A percentile compares a stretch with the other conserved stretches of the same genome.
Conservation (phyloP, 2,113 vertebrate genomes). For the Pelvicachromis taeniatus region DNA sequence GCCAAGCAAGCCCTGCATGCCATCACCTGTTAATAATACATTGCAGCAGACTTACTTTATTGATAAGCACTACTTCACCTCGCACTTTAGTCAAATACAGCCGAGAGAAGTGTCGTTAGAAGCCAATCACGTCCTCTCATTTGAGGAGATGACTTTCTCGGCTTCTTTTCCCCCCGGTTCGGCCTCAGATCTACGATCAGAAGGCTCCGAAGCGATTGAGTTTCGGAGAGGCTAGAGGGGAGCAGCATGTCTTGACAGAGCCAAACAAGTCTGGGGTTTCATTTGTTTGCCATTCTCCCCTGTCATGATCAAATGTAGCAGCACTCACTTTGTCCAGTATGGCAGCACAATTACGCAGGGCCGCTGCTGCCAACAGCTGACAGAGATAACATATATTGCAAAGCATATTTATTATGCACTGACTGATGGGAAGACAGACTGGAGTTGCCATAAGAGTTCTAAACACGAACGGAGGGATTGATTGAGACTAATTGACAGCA, state of each 20-base stretch:
- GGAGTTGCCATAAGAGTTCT: constrained; percentile 52
- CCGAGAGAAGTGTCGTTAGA: constrained; percentile 19
- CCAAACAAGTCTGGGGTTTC: constrained; percentile 30
- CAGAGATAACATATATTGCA: constrained; percentile 54
- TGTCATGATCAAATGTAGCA: constrained; percentile 31
- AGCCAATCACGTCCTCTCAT: constrained; percentile 38
- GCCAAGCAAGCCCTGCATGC: constrained; percentile 51
- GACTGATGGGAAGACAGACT: constrained; percentile 49
- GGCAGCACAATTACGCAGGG: constrained; percentile 52
- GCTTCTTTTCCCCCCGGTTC: constrained; percentile 10
- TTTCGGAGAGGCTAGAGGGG: constrained; percentile 16
- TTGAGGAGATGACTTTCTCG: constrained; percentile 48
- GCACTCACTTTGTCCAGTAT: constrained; percentile 36
- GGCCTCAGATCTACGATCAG: constrained; percentile 31
- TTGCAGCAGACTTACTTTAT: constrained; percentile 56
- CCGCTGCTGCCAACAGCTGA: constrained; percentile 39
- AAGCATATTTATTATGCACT: constrained; percentile 51
- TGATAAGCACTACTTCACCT: constrained; percentile 61
- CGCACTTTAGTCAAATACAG: constrained; percentile 37
- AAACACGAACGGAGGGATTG: constrained; percentile 57
- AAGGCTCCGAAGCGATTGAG: neutral
- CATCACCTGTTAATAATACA: constrained; percentile 73
- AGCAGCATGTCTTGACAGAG: constrained; percentile 24
- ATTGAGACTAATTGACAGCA: constrained; percentile 73
- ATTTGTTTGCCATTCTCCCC: constrained; percentile 26